phyloP scores from a whole-genome alignment of 2,888 invertebrate genomes.

The Allophyes oxyacanthae region DNA sequence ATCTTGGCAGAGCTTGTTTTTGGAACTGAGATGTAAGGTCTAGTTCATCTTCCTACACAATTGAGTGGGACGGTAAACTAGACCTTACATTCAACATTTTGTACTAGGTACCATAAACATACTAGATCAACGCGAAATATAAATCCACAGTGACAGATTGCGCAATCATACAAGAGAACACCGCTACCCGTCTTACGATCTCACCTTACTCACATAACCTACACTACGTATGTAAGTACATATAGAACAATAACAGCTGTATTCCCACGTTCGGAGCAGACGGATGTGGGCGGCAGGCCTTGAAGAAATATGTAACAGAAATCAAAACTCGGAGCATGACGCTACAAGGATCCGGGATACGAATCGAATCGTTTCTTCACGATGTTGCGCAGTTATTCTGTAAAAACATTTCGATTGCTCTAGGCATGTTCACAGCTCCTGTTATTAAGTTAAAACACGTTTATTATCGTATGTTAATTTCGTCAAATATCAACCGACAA shows the following conservation, averaged over 20 bases:
- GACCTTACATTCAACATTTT: conserved; percentile 13
- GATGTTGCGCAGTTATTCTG: conserved; percentile 17
- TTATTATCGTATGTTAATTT: no score
- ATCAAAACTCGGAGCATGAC: conserved; percentile 40
- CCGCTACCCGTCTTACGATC: conserved; percentile 51
- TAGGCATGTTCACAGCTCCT: no score
- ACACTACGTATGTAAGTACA: conserved; percentile 18
- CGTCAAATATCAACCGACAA: no score
- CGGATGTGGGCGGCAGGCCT: conserved; percentile 62
- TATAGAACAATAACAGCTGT: conserved; percentile 53
- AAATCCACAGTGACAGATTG: neutral
- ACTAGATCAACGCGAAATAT: conserved; percentile 13
- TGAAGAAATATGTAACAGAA: conserved; percentile 57
- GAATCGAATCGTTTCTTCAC: conserved; percentile 17
- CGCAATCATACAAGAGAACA: conserved; percentile 25
- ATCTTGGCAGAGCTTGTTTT: no score
- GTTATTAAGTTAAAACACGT: no score
- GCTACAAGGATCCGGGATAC: conserved; percentile 50
- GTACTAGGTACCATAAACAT: neutral
- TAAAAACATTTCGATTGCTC: no score
- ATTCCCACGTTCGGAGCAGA: conserved; percentile 51
- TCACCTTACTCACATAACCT: conserved; percentile 32
- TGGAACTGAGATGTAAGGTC: no score
- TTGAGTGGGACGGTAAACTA: neutral
- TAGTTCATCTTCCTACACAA: no score